Evolutionary conservation across 53 echinoderm and acorn worm genomes (phyloP).

Genomic region (Antedon mediterranea): DNA sequence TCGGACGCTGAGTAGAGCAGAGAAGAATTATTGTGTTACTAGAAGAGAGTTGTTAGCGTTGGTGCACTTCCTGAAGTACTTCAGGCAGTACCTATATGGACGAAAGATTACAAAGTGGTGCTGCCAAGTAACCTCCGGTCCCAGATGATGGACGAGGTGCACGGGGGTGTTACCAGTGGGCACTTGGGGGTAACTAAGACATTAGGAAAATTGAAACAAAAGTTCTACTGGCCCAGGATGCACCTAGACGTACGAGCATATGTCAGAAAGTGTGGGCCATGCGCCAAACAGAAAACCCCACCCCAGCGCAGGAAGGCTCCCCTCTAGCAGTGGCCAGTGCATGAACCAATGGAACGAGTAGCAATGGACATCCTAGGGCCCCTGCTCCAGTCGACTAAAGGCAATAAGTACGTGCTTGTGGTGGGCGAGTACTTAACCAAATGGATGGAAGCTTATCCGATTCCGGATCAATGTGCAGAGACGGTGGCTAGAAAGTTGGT

Average conservation of each 20-base stretch:
- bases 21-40: slow-evolving; percentile 11
- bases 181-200: slow-evolving; percentile 45
- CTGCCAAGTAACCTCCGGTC: slow-evolving; percentile 11
- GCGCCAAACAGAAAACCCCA: slow-evolving; percentile 25
- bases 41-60: slow-evolving; percentile 4
- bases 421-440: slow-evolving; percentile 31
- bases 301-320: slow-evolving; percentile 17
- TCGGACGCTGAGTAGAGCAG: slow-evolving; percentile 4
- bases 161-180: slow-evolving; percentile 21
- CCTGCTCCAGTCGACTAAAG: slow-evolving; percentile 4
- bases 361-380: slow-evolving; percentile 32
- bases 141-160: slow-evolving; percentile 21
- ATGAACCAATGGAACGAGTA: slow-evolving; percentile 18
- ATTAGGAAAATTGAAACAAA: slow-evolving; percentile 8
- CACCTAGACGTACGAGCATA: slow-evolving; percentile 14
- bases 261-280: slow-evolving; percentile 18
- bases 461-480: slow-evolving; percentile 8
- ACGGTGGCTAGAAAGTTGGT: slow-evolving; percentile 19
- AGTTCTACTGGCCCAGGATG: slow-evolving; percentile 40
- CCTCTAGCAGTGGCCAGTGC: slow-evolving; percentile 17
- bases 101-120: slow-evolving; percentile 9
- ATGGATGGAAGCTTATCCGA: slow-evolving; percentile 14
- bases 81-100: slow-evolving; percentile 8
- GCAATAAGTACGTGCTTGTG: slow-evolving; percentile 26
- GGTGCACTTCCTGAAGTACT: neutral